Percentiles rank a stretch among this genome's conserved stretches.
Evolutionary conservation across 2,888 invertebrate species (phyloP).

Genomic region (Linyphia triangularis): DNA sequence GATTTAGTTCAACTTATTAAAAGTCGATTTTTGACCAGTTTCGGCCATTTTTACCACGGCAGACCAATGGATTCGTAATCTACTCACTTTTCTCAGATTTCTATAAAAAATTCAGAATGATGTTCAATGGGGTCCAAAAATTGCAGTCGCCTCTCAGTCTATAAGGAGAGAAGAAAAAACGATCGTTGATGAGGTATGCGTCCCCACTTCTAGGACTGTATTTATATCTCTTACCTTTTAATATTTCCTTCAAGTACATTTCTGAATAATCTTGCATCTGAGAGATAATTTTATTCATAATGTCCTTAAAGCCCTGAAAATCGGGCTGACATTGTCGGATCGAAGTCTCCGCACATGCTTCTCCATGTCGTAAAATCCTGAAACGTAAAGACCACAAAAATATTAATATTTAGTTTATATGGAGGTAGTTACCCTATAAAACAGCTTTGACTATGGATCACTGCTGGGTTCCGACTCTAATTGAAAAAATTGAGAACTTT

Average conservation of each 20-base stretch:
- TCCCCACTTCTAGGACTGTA: not conserved
- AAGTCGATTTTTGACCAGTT: no score
- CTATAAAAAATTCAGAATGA: not conserved
- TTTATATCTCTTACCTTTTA: constrained; percentile 10
- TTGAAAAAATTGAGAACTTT: not conserved
- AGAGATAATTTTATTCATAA: constrained; percentile 39
- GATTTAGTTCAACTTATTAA: no score
- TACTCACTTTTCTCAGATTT: not conserved
- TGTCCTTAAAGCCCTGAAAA: constrained; percentile 10
- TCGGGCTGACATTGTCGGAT: not conserved
- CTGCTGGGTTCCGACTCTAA: no score
- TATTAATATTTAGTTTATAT: not conserved
- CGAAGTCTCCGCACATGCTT: constrained; percentile 25
- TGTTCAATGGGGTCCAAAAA: not conserved
- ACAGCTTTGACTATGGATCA: no score
- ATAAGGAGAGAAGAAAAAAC: no score
- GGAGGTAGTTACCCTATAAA: no score
- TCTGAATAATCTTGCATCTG: constrained; percentile 55
- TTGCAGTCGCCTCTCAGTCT: not conserved
- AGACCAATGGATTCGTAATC: not conserved
- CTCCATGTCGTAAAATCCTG: constrained; percentile 45
- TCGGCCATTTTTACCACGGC: no score
- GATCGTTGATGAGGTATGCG: not conserved
- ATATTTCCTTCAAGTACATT: constrained; percentile 44
- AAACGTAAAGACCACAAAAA: not conserved